These are phyloP conservation scores for Lophotriccus pileatus DNA, from an alignment of 2,797 vertebrate species.

Conservation along the genomic window DNA sequence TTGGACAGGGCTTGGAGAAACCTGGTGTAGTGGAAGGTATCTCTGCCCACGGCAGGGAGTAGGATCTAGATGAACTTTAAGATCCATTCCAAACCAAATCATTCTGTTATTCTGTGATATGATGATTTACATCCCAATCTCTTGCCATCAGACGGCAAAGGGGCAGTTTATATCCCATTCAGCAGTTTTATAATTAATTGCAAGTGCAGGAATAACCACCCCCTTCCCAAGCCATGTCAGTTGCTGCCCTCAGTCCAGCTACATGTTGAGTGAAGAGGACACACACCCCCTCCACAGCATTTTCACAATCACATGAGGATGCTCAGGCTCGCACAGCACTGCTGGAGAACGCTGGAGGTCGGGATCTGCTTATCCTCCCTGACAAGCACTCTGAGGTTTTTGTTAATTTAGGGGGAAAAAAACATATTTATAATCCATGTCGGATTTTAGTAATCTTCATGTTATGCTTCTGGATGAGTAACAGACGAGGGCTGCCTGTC, in stretches of 20 bases:
- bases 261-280: accelerated
- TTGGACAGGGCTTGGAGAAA: accelerated
- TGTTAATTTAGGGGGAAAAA: neutral
- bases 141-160: neutral
- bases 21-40: too few relatives aligned
- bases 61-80: neutral
- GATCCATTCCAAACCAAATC: neutral
- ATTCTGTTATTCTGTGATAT: neutral
- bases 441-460: neutral
- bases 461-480: neutral
- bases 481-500: neutral
- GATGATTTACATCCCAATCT: neutral
- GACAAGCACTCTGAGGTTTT: neutral
- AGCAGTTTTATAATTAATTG: neutral
- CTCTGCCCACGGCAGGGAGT: neutral
- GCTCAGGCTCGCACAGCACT: accelerated
- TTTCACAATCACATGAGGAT: accelerated
- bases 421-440: neutral
- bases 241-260: neutral
- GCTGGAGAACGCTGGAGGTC: neutral
- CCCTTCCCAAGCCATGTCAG: neutral
- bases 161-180: neutral
- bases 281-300: too few relatives aligned
- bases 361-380: neutral
- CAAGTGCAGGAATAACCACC: neutral